These are phyloP conservation scores for Formica selysi DNA, from an alignment of 1,140 invertebrate species.

Conservation along the genomic window DNA sequence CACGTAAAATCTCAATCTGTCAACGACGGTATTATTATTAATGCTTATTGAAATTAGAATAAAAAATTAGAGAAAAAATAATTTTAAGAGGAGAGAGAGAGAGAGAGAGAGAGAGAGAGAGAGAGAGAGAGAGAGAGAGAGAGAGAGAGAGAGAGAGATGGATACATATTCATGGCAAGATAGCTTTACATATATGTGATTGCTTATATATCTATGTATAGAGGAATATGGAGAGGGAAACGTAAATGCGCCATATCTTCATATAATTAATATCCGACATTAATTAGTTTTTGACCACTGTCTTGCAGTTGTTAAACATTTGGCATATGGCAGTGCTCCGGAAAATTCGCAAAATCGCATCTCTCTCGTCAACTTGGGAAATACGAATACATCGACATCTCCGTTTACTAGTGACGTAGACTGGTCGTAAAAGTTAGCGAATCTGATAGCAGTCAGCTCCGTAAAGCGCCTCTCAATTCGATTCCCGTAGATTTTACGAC, in stretches of 20 bases:
- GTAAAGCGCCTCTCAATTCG: conserved; percentile 68
- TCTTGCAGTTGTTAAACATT: conserved; percentile 49
- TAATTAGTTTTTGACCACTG: conserved; percentile 43
- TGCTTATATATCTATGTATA: no score
- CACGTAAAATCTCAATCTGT: neutral
- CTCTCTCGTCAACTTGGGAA: conserved; percentile 5
- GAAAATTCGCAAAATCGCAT: conserved; percentile 41
- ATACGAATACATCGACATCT: conserved; percentile 45
- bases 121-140: no score
- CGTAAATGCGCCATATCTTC: neutral
- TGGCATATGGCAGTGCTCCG: conserved; percentile 11
- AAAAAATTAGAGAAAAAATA: neutral
- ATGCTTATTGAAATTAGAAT: no score
- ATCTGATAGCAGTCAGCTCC: conserved; percentile 72
- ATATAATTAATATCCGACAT: conserved; percentile 37
- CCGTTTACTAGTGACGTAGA: conserved; percentile 60
- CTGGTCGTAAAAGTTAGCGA: conserved; percentile 75
- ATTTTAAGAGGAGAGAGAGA: no score
- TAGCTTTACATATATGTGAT: neutral
- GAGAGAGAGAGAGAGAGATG: neutral
- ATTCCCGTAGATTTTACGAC: conserved; percentile 71
- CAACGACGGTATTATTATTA: neutral
- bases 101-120: no score
- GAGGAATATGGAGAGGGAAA: neutral
- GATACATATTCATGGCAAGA: neutral